Conservation (phyloP, 37 sponge, comb jelly and placozoan species). For the Theonella swinhoei region DNA sequence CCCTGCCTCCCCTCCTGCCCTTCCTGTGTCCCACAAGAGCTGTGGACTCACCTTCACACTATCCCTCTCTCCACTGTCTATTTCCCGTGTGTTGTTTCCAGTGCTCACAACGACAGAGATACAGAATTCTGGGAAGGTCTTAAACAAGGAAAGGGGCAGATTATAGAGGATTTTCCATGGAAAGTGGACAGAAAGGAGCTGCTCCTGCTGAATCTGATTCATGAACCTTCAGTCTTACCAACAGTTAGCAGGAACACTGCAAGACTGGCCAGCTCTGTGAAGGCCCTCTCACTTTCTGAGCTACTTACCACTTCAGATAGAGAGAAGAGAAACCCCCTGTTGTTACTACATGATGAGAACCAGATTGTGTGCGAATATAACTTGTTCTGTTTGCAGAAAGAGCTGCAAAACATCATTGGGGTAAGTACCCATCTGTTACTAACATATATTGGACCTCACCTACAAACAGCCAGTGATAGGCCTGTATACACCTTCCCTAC, state of each 20-base stretch:
- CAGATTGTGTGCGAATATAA: constrained; percentile 6
- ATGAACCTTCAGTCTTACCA: not conserved
- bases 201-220: constrained; percentile 26
- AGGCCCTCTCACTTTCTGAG: constrained; percentile 8
- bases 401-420: constrained; percentile 5
- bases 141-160: not conserved
- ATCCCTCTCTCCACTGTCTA: constrained; percentile 27
- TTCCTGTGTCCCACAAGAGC: constrained; percentile 11
- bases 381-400: constrained; percentile 16
- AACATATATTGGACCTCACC: not conserved
- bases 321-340: not conserved
- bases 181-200: not conserved
- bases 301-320: not conserved
- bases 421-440: not conserved
- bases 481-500: not conserved
- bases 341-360: constrained; percentile 30
- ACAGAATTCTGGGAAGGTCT: constrained; percentile 34
- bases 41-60: constrained; percentile 21
- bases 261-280: constrained; percentile 1
- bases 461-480: not conserved
- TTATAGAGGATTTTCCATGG: constrained; percentile 20
- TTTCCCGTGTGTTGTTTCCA: not conserved
- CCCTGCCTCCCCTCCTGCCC: not conserved
- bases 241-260: not conserved
- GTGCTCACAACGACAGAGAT: not conserved